Evolutionary conservation across 2,113 vertebrate genomes (phyloP).

Genomic region (Zapornia atra): DNA sequence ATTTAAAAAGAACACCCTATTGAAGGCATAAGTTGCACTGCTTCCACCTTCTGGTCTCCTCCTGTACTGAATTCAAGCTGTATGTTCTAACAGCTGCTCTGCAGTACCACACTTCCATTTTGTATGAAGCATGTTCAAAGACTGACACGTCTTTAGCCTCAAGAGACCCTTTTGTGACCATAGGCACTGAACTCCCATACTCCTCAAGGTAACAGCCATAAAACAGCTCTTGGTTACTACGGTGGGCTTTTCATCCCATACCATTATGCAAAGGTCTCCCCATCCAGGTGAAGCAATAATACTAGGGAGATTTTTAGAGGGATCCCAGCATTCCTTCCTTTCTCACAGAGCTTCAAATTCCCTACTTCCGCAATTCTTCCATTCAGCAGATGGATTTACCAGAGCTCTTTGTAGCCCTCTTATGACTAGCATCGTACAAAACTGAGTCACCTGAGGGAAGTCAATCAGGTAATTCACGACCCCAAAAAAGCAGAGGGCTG

Average conservation of each 20-base stretch:
- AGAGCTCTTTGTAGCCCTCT: neutral
- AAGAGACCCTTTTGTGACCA: accelerated
- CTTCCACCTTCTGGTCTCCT: conserved; percentile 55
- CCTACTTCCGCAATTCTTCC: neutral
- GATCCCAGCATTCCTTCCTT: neutral
- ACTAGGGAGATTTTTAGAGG: neutral
- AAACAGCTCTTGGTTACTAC: neutral
- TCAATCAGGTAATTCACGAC: neutral
- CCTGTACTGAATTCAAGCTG: neutral
- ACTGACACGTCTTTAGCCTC: neutral
- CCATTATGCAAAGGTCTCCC: neutral
- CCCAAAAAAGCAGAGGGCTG: neutral
- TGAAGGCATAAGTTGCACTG: neutral
- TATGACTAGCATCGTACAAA: neutral
- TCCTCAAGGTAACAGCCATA: neutral
- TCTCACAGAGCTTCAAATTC: neutral
- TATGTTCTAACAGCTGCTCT: neutral
- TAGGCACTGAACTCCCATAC: neutral
- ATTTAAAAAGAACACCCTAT: neutral
- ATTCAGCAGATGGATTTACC: neutral
- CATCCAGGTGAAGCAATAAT: accelerated
- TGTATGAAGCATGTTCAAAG: accelerated
- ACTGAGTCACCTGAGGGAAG: neutral
- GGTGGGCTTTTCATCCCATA: neutral
- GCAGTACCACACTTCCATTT: neutral